Conservation (phyloP, 2,888 invertebrate species). For the Pecten maximus region DNA sequence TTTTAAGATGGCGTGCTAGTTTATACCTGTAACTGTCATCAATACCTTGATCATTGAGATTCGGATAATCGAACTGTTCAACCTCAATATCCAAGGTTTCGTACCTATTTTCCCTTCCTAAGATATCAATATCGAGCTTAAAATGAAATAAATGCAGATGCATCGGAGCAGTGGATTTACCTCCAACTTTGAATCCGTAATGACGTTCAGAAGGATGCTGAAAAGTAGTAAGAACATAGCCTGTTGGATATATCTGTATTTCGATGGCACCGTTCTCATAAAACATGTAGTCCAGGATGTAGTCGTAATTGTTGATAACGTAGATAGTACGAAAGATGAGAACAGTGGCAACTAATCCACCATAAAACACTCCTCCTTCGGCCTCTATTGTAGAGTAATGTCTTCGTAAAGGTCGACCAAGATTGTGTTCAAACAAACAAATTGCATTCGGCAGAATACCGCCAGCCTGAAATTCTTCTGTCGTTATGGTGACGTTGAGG, state of each 20-base stretch:
- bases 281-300: conserved; percentile 76
- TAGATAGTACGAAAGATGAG: conserved; percentile 72
- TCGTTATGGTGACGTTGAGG: conserved; percentile 63
- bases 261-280: conserved; percentile 76
- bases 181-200: conserved; percentile 67
- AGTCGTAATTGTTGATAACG: conserved; percentile 77
- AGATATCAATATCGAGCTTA: conserved; percentile 78
- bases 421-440: conserved; percentile 77
- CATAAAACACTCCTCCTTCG: conserved; percentile 70
- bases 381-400: conserved; percentile 69
- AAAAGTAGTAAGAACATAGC: conserved; percentile 71
- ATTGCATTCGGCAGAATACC: conserved; percentile 62
- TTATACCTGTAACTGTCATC: conserved; percentile 58
- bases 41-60: conserved; percentile 47
- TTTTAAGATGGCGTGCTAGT: conserved; percentile 60
- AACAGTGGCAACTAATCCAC: conserved; percentile 68
- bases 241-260: conserved; percentile 73
- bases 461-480: conserved; percentile 46
- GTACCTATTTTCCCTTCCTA: conserved; percentile 72
- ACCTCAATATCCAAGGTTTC: conserved; percentile 68
- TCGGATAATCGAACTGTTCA: conserved; percentile 49
- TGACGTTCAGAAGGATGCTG: conserved; percentile 64
- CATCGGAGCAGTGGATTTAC: conserved; percentile 67
- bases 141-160: conserved; percentile 78
- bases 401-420: conserved; percentile 70